A percentile compares a stretch with the other conserved stretches of the same genome.
Evolutionary conservation across 2,888 invertebrate genomes (phyloP).

Genomic region (Seira sanloemensis): DNA sequence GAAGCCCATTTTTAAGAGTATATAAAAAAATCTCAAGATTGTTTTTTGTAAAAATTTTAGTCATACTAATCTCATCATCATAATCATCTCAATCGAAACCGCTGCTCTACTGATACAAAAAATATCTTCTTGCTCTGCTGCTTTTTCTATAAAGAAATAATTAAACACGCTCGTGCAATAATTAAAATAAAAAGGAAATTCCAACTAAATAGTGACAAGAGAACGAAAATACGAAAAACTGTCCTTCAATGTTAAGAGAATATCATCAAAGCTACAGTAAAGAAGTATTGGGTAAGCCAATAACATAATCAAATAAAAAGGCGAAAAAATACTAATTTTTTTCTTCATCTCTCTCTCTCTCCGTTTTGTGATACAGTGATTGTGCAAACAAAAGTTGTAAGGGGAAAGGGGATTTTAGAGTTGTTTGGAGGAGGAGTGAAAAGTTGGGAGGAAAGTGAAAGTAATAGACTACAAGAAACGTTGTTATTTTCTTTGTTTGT

Average conservation of each 20-base stretch:
- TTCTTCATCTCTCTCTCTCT: neutral
- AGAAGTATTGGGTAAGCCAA: constrained; percentile 3
- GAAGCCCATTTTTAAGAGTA: neutral
- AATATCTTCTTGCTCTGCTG: constrained; percentile 54
- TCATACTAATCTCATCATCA: constrained; percentile 53
- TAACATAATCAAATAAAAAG: constrained; percentile 32
- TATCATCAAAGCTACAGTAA: constrained; percentile 26
- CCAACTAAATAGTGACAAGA: neutral
- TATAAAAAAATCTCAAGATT: neutral
- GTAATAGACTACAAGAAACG: neutral
- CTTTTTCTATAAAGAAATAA: constrained; percentile 43
- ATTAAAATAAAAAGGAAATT: constrained; percentile 9
- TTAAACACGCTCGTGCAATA: constrained; percentile 54
- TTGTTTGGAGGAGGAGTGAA: constrained; percentile 6
- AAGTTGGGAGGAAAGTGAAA: neutral
- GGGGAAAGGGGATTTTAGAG: neutral
- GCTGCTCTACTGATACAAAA: constrained; percentile 53
- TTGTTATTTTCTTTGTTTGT: neutral
- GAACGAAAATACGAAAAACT: neutral
- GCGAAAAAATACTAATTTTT: constrained; percentile 14
- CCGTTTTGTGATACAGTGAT: constrained; percentile 47
- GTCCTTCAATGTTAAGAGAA: neutral
- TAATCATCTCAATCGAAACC: constrained; percentile 55
- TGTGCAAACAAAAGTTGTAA: constrained; percentile 1
- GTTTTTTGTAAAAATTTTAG: neutral